Conservation (phyloP, 2,113 vertebrate species). For the Carassius auratus region DNA sequence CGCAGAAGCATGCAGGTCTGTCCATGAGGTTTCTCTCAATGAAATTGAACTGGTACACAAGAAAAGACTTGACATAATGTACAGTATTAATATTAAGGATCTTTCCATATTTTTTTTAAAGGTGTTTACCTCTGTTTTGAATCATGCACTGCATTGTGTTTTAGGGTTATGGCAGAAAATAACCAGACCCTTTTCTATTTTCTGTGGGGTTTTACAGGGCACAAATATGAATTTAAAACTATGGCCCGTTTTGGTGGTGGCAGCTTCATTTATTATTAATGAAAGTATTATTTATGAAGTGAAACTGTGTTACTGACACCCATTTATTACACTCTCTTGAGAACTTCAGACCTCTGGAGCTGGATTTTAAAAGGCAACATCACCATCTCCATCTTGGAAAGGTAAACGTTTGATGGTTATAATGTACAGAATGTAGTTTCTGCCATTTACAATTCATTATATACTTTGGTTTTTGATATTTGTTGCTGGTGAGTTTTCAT, state of each 20-base stretch:
- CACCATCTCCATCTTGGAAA: not conserved
- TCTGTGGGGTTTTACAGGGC: not conserved
- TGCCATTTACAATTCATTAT: not conserved
- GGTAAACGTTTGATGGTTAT: not conserved
- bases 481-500: not conserved
- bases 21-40: not conserved
- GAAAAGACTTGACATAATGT: not conserved
- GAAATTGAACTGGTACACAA: not conserved
- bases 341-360: constrained; percentile 9
- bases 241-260: not conserved
- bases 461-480: not conserved
- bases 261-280: not conserved
- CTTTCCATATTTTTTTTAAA: not conserved
- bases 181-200: not conserved
- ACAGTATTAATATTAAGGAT: not conserved
- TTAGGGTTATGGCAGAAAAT: no score
- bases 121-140: not conserved
- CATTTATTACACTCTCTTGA: no score
- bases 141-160: no score
- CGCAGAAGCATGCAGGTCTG: not conserved
- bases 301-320: not conserved
- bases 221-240: not conserved
- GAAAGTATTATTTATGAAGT: not conserved
- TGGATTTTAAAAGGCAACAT: not conserved
- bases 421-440: not conserved